phyloP scores from a whole-genome alignment of 2,888 invertebrate species.

The Sminthurides aquaticus region DNA sequence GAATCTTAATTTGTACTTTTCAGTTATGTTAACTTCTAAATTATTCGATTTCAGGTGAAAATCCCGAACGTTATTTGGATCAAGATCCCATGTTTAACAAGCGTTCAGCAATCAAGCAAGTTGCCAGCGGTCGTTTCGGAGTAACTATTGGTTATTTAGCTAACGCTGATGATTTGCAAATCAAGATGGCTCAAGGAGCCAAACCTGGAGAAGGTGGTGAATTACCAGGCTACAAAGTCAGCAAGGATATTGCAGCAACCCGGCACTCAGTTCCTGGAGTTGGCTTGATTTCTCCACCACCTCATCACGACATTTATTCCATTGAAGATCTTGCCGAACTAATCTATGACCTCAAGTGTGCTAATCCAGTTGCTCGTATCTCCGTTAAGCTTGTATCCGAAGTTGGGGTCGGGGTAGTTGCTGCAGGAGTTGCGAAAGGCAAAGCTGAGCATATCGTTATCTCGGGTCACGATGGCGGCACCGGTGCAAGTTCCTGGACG shows the following conservation, averaged over 20 bases:
- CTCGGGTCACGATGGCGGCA: constrained; percentile 98
- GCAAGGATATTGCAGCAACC: constrained; percentile 87
- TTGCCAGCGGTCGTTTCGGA: constrained; percentile 87
- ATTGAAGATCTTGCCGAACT: constrained; percentile 97
- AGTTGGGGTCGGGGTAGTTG: constrained; percentile 96
- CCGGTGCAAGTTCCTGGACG: constrained; percentile 98
- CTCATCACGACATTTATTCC: constrained; percentile 99
- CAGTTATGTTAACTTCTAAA: not conserved
- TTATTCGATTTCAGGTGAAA: constrained; percentile 49
- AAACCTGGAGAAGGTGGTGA: constrained; percentile 99
- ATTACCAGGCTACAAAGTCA: constrained; percentile 70
- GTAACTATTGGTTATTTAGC: constrained; percentile 95
- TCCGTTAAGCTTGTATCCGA: constrained; percentile 98
- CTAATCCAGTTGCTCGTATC: constrained; percentile 89
- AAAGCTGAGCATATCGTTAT: constrained; percentile 98
- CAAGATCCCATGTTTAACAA: constrained; percentile 73
- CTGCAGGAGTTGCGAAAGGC: constrained; percentile 97
- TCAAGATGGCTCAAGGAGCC: constrained; percentile 99
- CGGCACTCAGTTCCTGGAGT: constrained; percentile 95
- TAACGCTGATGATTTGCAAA: constrained; percentile 96
- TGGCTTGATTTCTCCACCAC: constrained; percentile 95
- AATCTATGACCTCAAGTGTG: constrained; percentile 95
- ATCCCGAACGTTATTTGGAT: constrained; percentile 62
- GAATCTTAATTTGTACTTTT: not conserved
- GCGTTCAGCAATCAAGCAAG: constrained; percentile 95